phyloP scores from a whole-genome alignment of 92 coral and sea anemone species.

The Paramuricea clavata region DNA sequence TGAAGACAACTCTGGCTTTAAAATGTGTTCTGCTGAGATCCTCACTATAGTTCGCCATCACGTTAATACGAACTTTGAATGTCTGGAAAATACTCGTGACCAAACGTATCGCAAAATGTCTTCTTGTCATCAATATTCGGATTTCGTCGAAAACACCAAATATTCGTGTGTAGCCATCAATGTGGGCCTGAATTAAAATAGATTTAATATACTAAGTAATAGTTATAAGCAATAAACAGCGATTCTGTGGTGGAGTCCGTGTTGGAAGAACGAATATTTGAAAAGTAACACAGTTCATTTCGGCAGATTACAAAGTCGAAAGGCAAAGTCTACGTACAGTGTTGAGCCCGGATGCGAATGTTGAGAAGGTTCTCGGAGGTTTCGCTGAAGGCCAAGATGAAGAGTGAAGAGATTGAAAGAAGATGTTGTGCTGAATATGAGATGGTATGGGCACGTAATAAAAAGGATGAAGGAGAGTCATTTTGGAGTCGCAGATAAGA shows the following conservation, averaged over 20 bases:
- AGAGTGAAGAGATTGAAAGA: too few relatives aligned
- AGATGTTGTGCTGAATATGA: too few relatives aligned
- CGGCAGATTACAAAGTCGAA: neutral
- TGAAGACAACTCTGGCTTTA: constrained; percentile 80
- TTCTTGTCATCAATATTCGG: constrained; percentile 80
- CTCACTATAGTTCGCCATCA: constrained; percentile 86
- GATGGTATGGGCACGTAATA: too few relatives aligned
- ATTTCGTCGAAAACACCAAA: constrained; percentile 91
- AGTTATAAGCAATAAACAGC: neutral
- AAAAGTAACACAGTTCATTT: too few relatives aligned
- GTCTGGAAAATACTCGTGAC: constrained; percentile 80
- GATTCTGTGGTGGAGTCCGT: too few relatives aligned
- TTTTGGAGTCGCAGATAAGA: too few relatives aligned
- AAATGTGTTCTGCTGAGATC: constrained; percentile 82
- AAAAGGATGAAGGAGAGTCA: too few relatives aligned
- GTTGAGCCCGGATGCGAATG: too few relatives aligned
- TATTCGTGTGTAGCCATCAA: constrained; percentile 84
- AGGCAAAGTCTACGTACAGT: too few relatives aligned
- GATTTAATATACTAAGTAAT: neutral
- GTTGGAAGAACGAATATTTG: too few relatives aligned
- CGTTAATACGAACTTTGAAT: constrained; percentile 75
- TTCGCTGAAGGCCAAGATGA: too few relatives aligned
- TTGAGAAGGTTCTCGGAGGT: too few relatives aligned
- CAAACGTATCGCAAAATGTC: constrained; percentile 75
- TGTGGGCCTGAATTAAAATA: constrained; percentile 66